These are phyloP conservation scores for Aporophyla nigra DNA, from an alignment of 2,888 invertebrate species.

Conservation along the genomic window DNA sequence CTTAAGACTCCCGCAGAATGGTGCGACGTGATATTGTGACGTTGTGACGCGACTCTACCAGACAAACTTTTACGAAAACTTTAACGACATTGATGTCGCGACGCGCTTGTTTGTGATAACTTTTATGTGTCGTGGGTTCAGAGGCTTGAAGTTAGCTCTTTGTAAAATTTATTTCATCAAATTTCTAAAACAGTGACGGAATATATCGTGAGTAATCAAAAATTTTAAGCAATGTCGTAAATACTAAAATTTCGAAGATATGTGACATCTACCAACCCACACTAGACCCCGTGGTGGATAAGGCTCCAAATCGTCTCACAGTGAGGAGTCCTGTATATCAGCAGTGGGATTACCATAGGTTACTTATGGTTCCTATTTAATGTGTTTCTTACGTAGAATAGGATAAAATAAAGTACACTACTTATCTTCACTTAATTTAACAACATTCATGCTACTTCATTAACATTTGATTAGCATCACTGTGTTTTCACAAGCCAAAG, in stretches of 20 bases:
- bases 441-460: constrained; percentile 25
- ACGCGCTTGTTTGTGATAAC: too few relatives aligned
- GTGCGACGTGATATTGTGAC: too few relatives aligned
- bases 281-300: background rate
- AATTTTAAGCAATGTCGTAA: background rate
- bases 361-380: background rate
- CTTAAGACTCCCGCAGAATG: background rate
- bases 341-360: too few relatives aligned
- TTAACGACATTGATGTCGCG: too few relatives aligned
- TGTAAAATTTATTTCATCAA: background rate
- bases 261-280: background rate
- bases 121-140: too few relatives aligned
- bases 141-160: background rate
- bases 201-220: background rate
- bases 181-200: background rate
- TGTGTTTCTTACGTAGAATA: background rate
- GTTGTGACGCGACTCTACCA: too few relatives aligned
- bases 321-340: too few relatives aligned
- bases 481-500: constrained; percentile 28
- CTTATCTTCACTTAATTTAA: background rate
- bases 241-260: background rate
- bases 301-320: background rate
- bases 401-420: background rate
- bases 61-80: too few relatives aligned
- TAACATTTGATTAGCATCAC: constrained; percentile 41